Evolutionary conservation across 2,113 vertebrate species (phyloP).

Genomic region (Dasyurus viverrinus): DNA sequence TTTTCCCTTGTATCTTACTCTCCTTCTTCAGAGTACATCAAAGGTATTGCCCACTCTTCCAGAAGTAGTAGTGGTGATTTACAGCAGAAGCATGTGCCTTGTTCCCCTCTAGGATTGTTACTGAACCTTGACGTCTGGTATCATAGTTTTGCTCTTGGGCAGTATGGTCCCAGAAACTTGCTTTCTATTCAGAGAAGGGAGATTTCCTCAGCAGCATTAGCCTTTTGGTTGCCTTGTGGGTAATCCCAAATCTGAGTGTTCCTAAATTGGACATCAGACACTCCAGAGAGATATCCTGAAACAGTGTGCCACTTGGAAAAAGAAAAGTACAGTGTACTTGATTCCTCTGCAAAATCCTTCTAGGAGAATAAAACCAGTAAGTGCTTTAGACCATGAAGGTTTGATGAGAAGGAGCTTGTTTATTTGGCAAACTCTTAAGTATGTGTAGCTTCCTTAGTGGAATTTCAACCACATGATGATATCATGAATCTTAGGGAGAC

Average conservation of each 20-base stretch:
- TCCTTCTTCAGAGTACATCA: not conserved
- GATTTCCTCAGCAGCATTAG: not conserved
- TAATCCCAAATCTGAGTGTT: not conserved
- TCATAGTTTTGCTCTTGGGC: not conserved
- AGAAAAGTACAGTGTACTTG: not conserved
- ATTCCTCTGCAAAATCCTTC: not conserved
- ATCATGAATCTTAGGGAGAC: not conserved
- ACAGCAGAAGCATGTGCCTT: not conserved
- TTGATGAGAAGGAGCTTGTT: not conserved
- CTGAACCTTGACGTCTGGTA: not conserved
- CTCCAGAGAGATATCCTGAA: not conserved
- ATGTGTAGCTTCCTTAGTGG: not conserved
- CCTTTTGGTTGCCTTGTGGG: not conserved
- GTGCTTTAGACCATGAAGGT: not conserved
- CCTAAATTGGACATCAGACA: not conserved
- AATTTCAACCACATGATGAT: not conserved
- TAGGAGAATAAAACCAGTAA: not conserved
- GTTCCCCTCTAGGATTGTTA: not conserved
- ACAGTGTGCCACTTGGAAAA: not conserved
- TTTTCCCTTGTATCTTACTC: not conserved
- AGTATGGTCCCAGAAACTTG: not conserved
- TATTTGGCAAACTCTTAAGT: not conserved
- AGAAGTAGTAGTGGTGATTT: not conserved
- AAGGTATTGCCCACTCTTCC: not conserved
- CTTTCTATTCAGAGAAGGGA: not conserved